phyloP scores from a whole-genome alignment of 2,797 vertebrate genomes.

The Microctenopoma stevenorrisi region DNA sequence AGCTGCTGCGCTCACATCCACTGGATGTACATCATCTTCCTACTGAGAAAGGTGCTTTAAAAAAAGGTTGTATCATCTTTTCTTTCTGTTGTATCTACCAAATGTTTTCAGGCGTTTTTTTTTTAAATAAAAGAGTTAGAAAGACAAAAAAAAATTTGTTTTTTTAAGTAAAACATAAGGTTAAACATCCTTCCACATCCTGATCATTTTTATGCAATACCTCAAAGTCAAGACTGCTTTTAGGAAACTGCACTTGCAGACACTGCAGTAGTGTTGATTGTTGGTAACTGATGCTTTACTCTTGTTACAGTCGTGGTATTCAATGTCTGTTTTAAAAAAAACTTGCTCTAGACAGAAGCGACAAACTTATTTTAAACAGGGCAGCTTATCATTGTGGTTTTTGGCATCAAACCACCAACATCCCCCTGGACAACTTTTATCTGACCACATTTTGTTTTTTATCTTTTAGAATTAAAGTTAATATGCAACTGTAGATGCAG shows the following conservation, averaged over 20 bases:
- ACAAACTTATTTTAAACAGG: slow-evolving; percentile 11
- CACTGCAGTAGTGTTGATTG: background rate
- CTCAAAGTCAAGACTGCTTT: background rate
- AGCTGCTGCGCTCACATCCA: background rate
- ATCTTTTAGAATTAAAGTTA: slow-evolving; percentile 1
- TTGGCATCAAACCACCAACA: background rate
- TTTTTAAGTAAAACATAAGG: background rate
- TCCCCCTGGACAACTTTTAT: background rate
- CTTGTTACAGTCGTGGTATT: background rate
- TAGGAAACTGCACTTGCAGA: background rate
- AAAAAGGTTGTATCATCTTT: background rate
- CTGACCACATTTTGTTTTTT: slow-evolving; percentile 12
- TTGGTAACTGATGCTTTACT: background rate
- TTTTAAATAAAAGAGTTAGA: no score
- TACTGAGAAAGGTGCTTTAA: no score
- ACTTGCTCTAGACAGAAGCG: background rate
- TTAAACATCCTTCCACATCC: no score
- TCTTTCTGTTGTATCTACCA: no score
- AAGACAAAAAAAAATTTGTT: background rate
- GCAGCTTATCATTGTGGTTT: slow-evolving; percentile 14
- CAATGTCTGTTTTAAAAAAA: slow-evolving; percentile 2
- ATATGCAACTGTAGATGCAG: background rate
- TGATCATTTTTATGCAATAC: no score
- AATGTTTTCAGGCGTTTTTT: no score
- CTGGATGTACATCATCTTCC: background rate